These are phyloP conservation scores for Columba guinea DNA, from an alignment of 2,797 vertebrate genomes.

Conservation along the genomic window DNA sequence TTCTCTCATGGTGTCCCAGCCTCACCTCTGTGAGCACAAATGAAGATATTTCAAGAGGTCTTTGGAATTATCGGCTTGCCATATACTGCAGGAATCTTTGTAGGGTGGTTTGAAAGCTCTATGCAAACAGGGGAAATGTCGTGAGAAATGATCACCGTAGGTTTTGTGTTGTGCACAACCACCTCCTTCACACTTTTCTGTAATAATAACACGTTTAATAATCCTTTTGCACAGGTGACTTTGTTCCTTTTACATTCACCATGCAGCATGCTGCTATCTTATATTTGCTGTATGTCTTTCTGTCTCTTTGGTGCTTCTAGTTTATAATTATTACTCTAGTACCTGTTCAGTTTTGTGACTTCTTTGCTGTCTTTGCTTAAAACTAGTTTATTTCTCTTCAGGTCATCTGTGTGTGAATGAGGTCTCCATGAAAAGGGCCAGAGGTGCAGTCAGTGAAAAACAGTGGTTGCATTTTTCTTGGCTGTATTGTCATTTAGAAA, in stretches of 20 bases:
- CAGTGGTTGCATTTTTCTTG: background rate
- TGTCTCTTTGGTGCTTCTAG: background rate
- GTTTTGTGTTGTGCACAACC: background rate
- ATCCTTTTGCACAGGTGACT: background rate
- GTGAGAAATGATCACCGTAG: background rate
- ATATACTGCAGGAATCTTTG: background rate
- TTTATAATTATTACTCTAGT: background rate
- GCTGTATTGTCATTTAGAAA: background rate
- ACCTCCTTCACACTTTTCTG: background rate
- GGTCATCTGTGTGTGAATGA: background rate
- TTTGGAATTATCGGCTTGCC: background rate
- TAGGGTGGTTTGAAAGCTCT: background rate
- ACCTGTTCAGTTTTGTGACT: background rate
- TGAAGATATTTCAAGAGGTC: background rate
- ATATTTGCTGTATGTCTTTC: background rate
- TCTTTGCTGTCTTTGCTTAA: background rate
- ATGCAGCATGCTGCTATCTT: background rate
- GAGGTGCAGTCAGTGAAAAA: background rate
- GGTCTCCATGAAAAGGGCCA: background rate
- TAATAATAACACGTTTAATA: background rate
- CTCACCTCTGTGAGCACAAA: background rate
- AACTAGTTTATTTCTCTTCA: background rate
- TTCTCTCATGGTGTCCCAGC: background rate
- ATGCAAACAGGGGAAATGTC: background rate
- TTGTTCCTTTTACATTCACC: background rate